Evolutionary conservation across 2,797 vertebrate species (phyloP), one percentile per base, ranked within the genome.

Genomic region (Enteromius radiatus): DNA sequence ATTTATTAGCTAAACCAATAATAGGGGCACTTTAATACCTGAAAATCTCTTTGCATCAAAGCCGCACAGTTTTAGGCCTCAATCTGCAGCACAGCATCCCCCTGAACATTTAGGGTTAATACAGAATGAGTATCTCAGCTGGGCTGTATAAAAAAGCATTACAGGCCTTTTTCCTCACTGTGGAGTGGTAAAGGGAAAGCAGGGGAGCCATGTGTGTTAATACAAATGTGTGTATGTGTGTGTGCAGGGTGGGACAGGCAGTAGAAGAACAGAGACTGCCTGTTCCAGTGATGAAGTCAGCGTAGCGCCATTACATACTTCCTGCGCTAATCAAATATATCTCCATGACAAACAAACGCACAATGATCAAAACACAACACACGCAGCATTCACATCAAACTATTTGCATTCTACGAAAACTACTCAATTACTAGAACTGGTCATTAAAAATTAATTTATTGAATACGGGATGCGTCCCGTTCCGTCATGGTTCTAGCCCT

Each of bases 271-370:
- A 94, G 92, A 93, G 92, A 93, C 90, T 86, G 90, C 90, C 90
- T 95, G 94, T 95, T 95, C 91, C 93, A 79, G 87, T 82, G 86
- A 91, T 95, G 93, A 95, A 91, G 91, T 94, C 94, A 95, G 90
- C 19, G 36, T 47, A 67, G 76, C 64, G 81, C 89, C 87, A 83
- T 92, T 89, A 91, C 84, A 89, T 89, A 90, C 89, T 92, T 94
- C 93, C 92, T 90, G 90, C 89, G 85, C 54, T 83, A 82, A 76
- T 76, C 81, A 68, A 65, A 76, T 67, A 45, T 23, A 12, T 82
- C 26, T 69, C 73, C n/a, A 45, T 59, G 73, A 67, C 49, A 76
- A 76, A 76, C 47, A 68, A 74, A 76, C 63, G 2, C 10, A 45
- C 69, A 52, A 31, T 28, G 28, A 65, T 61, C 56, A 74, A 81